These are phyloP conservation scores for Tichodroma muraria DNA, from an alignment of 2,113 vertebrate genomes.

Conservation along the genomic window DNA sequence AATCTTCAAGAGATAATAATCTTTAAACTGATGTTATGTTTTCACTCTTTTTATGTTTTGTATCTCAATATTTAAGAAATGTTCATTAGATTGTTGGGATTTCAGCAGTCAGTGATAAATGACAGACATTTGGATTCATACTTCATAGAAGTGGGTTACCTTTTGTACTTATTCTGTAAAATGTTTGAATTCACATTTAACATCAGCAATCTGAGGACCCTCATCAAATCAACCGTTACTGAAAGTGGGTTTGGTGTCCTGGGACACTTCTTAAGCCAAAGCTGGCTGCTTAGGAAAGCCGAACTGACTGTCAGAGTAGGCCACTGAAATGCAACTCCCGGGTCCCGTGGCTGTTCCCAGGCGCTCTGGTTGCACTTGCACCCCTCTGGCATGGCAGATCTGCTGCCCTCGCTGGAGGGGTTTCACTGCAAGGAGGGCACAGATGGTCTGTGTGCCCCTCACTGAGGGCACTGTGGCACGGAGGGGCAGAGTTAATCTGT, in stretches of 20 bases:
- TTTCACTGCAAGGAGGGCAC: neutral
- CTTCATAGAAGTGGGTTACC: neutral
- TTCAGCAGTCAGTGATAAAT: neutral
- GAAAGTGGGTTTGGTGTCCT: neutral
- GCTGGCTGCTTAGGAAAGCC: neutral
- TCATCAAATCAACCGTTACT: neutral
- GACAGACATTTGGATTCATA: neutral
- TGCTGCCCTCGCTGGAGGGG: neutral
- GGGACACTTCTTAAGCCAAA: neutral
- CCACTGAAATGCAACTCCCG: rapidly evolving
- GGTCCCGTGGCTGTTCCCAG: rapidly evolving
- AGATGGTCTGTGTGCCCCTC: neutral
- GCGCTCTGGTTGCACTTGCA: too few species aligned
- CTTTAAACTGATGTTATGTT: neutral
- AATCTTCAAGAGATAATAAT: neutral
- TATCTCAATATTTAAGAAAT: neutral
- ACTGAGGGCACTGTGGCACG: neutral
- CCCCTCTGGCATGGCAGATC: rapidly evolving
- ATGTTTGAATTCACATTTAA: neutral
- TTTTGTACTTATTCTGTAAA: neutral
- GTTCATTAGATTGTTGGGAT: neutral
- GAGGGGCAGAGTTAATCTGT: neutral
- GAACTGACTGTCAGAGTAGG: neutral
- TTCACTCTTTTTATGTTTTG: neutral
- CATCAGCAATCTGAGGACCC: neutral